phyloP scores from a whole-genome alignment of 2,113 vertebrate species.

The Edolisoma coerulescens region DNA sequence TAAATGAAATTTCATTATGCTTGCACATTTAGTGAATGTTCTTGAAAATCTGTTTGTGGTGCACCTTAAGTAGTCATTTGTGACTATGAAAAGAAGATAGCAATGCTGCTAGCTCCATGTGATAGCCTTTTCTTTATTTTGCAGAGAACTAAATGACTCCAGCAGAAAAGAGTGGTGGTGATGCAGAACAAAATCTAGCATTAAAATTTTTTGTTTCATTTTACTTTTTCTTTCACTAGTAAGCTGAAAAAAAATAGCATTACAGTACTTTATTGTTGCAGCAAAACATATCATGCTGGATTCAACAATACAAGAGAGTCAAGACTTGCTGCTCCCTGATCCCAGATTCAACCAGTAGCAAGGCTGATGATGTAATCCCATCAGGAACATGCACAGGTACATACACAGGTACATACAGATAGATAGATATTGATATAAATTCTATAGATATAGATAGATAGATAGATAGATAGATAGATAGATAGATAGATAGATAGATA shows the following conservation, averaged over 20 bases:
- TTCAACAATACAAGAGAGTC: neutral
- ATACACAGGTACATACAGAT: accelerated
- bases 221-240: neutral
- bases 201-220: neutral
- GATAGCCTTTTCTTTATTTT: neutral
- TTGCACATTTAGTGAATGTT: neutral
- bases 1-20: neutral
- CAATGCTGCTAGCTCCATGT: neutral
- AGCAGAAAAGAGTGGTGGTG: neutral
- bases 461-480: too few species aligned
- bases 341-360: neutral
- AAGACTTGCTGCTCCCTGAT: neutral
- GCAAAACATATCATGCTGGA: neutral
- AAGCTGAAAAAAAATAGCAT: neutral
- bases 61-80: neutral
- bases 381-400: neutral
- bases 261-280: neutral
- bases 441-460: neutral
- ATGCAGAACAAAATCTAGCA: neutral
- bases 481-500: neutral
- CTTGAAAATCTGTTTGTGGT: neutral
- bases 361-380: neutral
- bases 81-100: neutral
- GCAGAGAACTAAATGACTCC: neutral
- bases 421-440: neutral